Evolutionary conservation across 2,113 vertebrate species (phyloP).

Genomic region (Atherinomorus stipes): DNA sequence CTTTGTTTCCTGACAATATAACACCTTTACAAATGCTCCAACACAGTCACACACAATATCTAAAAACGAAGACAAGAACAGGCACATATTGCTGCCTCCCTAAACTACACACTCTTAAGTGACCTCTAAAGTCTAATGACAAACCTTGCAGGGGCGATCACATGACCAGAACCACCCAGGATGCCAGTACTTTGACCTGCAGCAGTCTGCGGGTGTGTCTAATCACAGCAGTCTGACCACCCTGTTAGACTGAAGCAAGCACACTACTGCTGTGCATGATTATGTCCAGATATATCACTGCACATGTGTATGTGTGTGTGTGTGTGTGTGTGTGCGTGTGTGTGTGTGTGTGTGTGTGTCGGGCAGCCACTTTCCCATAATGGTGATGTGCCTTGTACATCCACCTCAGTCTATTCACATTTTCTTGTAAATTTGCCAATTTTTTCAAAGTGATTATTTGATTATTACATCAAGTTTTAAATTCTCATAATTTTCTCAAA

Average conservation of each 20-base stretch:
- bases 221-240: conserved; percentile 65
- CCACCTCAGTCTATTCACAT: background rate
- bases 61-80: conserved; percentile 1
- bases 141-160: conserved; percentile 50
- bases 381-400: conserved; percentile 31
- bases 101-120: conserved; percentile 20
- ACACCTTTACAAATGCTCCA: background rate
- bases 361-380: conserved; percentile 16
- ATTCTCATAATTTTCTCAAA: background rate
- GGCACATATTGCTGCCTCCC: background rate
- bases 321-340: background rate
- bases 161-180: conserved; percentile 69
- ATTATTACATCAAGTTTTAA: background rate
- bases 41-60: background rate
- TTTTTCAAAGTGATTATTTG: background rate
- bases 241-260: conserved; percentile 52
- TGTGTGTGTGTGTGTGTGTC: background rate
- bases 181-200: conserved; percentile 64
- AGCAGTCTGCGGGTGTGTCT: conserved; percentile 62
- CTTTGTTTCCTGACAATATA: background rate
- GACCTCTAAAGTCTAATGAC: conserved; percentile 60
- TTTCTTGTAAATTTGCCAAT: conserved; percentile 1
- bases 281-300: conserved; percentile 61
- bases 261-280: conserved; percentile 55
- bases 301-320: background rate